These are phyloP conservation scores for Peromyscus aztecus DNA, from an alignment of 2,797 vertebrate species.

Conservation along the genomic window DNA sequence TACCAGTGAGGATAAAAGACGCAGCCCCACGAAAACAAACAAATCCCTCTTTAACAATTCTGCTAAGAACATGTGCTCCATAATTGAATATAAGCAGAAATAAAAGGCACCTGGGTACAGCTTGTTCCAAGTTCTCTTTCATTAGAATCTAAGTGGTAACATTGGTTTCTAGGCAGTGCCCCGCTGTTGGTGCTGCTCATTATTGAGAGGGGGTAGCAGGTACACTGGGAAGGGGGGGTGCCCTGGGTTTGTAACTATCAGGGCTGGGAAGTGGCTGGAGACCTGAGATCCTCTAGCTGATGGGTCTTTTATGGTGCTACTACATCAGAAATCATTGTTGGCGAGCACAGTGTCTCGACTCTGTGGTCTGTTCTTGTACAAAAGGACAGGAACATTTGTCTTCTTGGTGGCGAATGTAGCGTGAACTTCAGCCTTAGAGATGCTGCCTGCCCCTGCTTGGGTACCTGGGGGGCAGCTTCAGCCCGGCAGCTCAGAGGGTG, in stretches of 20 bases:
- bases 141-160: conserved; percentile 77
- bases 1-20: conserved; percentile 54
- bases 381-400: neutral
- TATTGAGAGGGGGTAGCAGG: conserved; percentile 65
- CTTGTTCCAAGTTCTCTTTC: conserved; percentile 75
- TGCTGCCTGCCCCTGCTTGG: neutral
- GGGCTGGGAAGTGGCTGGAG: conserved; percentile 66
- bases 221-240: conserved; percentile 16
- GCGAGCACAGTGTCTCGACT: neutral
- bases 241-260: conserved; percentile 23
- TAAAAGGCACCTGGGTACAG: conserved; percentile 72
- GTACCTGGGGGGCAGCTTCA: neutral
- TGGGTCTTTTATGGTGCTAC: neutral
- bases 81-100: conserved; percentile 82
- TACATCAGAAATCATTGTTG: neutral
- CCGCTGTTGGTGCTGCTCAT: conserved; percentile 72
- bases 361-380: fast-evolving
- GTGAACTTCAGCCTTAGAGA: fast-evolving
- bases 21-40: conserved; percentile 64
- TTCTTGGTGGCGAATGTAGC: neutral
- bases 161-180: conserved; percentile 78
- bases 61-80: conserved; percentile 61
- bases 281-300: neutral
- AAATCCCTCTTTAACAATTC: conserved; percentile 75
- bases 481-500: neutral